Base-by-base conservation (phyloP, 2,797 vertebrate species). In the Astyanax mexicanus region DNA sequence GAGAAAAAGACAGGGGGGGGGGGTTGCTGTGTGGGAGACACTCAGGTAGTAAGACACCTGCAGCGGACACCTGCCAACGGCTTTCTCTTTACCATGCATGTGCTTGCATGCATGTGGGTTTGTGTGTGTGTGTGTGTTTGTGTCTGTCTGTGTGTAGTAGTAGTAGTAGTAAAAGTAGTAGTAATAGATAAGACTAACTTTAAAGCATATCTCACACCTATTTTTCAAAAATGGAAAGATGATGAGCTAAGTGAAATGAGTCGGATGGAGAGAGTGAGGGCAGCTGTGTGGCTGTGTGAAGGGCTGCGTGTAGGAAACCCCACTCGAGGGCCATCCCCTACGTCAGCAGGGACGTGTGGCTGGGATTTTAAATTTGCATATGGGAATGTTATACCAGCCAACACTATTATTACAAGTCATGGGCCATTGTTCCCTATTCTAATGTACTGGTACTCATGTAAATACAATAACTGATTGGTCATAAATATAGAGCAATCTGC, bases 21-120 rank as follows among this genome's bases (percentile, higher is more conserved):
- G n/a, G n/a, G n/a, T n/a, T n/a, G n/a, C n/a, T n/a, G n/a, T n/a
- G n/a, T n/a, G 70, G 52, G 72, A 15, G 29, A 51, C 15, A 15
- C 70, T 55, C 65, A 65, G 60, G 78, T 77, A 80, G 38, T 29
- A 37, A 27, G 17, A 74, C 72, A 81, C 77, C 81, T 84, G 81
- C 76, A 72, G 45, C 68, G n/a, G 54, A 75, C 83, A 79, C 70
- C 77, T 83, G 83, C 54, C 64, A 77, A 76, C 66, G 55, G 71
- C 71, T 74, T 77, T 64, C 54, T 47, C 44, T 25, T 37, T 15
- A 7, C 19, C 15, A 1, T 55, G 32, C 23, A 27, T 11, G 6
- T 12, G 4, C 10, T 68, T 42, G 47, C 19, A 12, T 29, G 44
- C 51, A 29, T 17, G 4, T 13, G 58, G 38, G 62, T 11, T 17